Evolutionary conservation across 2,113 vertebrate species (phyloP).

Genomic region (Apodemus sylvaticus): DNA sequence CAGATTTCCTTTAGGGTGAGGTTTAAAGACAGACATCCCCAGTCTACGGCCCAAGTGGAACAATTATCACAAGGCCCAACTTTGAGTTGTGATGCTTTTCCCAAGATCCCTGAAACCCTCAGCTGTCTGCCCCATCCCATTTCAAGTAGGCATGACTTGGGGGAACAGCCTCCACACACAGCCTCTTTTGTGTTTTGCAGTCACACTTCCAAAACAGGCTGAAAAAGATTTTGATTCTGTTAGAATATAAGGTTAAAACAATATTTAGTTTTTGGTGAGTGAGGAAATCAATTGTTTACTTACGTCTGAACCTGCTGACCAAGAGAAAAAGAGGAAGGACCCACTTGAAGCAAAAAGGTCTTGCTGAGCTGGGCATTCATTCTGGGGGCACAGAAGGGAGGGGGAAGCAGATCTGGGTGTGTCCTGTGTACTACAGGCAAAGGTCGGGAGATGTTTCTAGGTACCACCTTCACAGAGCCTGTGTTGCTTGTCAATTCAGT

Average conservation of each 20-base stretch:
- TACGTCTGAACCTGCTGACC: slow-evolving; percentile 43
- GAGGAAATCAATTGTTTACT: slow-evolving; percentile 69
- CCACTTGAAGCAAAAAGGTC: slow-evolving; percentile 46
- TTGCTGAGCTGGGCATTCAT: neutral
- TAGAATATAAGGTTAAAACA: slow-evolving; percentile 69
- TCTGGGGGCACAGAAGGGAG: neutral
- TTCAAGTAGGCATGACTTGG: neutral
- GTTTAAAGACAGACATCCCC: too few species aligned
- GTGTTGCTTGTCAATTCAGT: neutral
- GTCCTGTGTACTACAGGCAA: neutral
- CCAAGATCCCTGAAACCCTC: neutral
- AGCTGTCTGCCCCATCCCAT: too few species aligned
- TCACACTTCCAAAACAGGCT: slow-evolving; percentile 45
- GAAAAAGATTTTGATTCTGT: slow-evolving; percentile 39
- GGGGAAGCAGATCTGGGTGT: neutral
- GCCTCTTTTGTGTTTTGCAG: slow-evolving; percentile 1
- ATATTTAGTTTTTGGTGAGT: slow-evolving; percentile 62
- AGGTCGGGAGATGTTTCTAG: neutral
- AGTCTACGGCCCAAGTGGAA: fast-evolving
- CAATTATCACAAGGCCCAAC: neutral
- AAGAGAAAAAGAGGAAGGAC: slow-evolving; percentile 42
- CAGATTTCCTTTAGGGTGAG: neutral
- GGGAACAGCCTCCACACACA: neutral
- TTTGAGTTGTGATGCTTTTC: neutral
- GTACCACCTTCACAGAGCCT: neutral